phyloP scores from a whole-genome alignment of 1,140 invertebrate genomes.

The Pseudoatta argentina region DNA sequence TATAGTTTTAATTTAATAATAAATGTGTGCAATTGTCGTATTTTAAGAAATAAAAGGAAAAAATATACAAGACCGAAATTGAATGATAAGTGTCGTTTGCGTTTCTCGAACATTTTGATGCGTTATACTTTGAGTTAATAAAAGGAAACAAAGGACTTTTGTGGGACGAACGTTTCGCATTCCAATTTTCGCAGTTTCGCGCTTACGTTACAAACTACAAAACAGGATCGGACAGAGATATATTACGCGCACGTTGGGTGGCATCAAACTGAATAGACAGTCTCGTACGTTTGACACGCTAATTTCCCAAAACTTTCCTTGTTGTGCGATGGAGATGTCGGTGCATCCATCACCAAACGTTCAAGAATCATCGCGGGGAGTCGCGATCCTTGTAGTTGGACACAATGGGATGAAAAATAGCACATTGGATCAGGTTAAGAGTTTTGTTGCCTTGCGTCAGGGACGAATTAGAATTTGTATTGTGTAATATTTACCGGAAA shows the following conservation, averaged over 20 bases:
- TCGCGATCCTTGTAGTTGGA: constrained; percentile 67
- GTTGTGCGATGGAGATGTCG: constrained; percentile 3
- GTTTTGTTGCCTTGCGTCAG: constrained; percentile 55
- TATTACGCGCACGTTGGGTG: constrained; percentile 8
- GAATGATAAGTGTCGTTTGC: not conserved
- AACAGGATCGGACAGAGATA: constrained; percentile 9
- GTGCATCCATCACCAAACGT: constrained; percentile 17
- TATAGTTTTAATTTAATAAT: not conserved
- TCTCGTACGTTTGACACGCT: constrained; percentile 30
- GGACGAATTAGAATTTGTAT: not conserved
- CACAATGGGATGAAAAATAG: constrained; percentile 78
- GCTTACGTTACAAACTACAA: constrained; percentile 1
- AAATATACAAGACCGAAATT: not conserved
- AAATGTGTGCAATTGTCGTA: not conserved
- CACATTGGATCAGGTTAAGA: constrained; percentile 67
- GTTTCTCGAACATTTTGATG: not conserved
- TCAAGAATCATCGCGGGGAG: constrained; percentile 67
- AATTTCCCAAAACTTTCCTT: constrained; percentile 34
- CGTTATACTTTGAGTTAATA: not conserved
- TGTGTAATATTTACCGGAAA: not conserved
- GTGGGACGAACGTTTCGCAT: constrained; percentile 16
- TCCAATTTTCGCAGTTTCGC: not conserved
- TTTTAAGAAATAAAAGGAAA: not conserved
- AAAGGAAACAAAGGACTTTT: constrained; percentile 23
- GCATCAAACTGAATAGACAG: constrained; percentile 28